Base-by-base conservation (phyloP, 2,888 invertebrate species). In the Coleophora deauratella region DNA sequence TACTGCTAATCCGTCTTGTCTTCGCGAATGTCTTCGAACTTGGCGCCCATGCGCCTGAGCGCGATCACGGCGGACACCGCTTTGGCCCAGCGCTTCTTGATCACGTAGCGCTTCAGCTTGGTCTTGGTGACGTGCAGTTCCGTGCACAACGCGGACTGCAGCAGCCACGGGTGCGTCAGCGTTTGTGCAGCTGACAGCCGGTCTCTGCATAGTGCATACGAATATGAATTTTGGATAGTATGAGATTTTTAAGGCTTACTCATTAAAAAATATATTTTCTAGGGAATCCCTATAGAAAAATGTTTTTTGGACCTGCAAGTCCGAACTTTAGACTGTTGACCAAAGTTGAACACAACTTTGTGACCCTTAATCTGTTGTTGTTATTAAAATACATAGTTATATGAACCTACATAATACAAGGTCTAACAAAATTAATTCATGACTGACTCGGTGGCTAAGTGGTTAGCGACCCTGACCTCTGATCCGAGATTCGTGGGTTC, bases 11-110 rank as follows among this genome's bases (percentile, higher is more conserved):
- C 21, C 21, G 6, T 6, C 21, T 21, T 21, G 27, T 58, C 60
- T 1, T 71, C 70, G 2, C 61, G 64, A 0, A 70, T 63, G 27
- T 76, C 76, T 54, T 91, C 90, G 48, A 93, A 89, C 66, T 90
- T 92, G 28, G 93, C 93, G 6, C 95, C 95, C 96, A 96, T 96
- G 57, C 96, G 77, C 61, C 89, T 90, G 37, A 96, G 84, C 1
- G 96, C 96, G 49, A 96, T 89, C 57, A 96, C 95, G 3, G 94
- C 95, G 52, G 95, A 92, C 28, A 95, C 94, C 0, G 94, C 95
- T 76, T 95, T 96, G 55, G 93, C 91, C 96, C 96, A 97, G 35
- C 96, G 89, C 66, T 94, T 91, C 78, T 95, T 93, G 76, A 95
- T 95, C 46, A 96, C 95, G 72, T 95, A 96, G 48, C 94, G 87